Conservation (phyloP, 2,113 vertebrate species). For the Indicator maculatus region DNA sequence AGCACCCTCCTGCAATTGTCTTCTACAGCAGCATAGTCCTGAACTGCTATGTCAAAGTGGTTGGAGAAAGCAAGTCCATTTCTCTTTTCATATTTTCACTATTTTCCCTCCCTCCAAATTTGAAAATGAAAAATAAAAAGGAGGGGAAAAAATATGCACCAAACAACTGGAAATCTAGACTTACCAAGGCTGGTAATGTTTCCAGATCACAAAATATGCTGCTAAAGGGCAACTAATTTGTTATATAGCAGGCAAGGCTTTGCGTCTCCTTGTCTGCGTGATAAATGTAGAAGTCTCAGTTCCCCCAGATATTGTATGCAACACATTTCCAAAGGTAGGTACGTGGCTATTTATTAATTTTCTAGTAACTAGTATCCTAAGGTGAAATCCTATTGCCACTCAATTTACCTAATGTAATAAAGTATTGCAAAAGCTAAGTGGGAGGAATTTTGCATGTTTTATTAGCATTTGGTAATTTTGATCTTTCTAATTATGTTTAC, state of each 20-base stretch:
- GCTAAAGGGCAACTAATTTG: slow-evolving; percentile 12
- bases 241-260: background rate
- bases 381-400: slow-evolving; percentile 59
- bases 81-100: background rate
- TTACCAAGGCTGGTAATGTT: background rate
- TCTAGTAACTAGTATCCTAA: slow-evolving; percentile 58
- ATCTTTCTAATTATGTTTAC: slow-evolving; percentile 45
- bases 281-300: background rate
- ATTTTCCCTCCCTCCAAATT: background rate
- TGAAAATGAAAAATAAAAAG: background rate
- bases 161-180: background rate
- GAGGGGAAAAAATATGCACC: background rate
- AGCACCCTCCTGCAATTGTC: background rate
- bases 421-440: slow-evolving; percentile 28
- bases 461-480: slow-evolving; percentile 45
- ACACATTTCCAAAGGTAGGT: background rate
- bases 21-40: background rate
- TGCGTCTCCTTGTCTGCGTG: background rate
- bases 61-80: background rate
- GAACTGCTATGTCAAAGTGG: accelerated
- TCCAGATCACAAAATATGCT: background rate
- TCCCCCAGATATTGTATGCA: background rate
- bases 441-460: slow-evolving; percentile 53
- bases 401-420: slow-evolving; percentile 65
- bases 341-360: slow-evolving; percentile 32